Evolutionary conservation across 2,888 invertebrate species (phyloP).

Genomic region (Cheilosia soror): DNA sequence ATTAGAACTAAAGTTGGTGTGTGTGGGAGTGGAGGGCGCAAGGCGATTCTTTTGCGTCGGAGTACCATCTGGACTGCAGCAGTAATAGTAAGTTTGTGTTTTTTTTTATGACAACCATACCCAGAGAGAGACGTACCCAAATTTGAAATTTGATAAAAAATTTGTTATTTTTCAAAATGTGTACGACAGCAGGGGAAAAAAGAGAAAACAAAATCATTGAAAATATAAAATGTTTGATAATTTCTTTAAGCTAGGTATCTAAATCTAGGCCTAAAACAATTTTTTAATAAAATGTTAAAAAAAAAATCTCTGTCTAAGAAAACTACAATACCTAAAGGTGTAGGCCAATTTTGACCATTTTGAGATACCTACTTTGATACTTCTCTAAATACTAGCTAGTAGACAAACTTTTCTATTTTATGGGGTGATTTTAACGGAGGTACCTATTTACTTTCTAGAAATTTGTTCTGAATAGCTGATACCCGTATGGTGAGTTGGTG

Average conservation of each 20-base stretch:
- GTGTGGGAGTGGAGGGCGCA: constrained; percentile 68
- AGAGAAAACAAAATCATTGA: constrained; percentile 74
- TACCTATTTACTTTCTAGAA: neutral
- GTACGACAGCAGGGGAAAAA: constrained; percentile 72
- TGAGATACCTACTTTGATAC: no score
- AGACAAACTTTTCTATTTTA: no score
- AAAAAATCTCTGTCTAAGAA: constrained; percentile 9
- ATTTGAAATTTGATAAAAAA: constrained; percentile 49
- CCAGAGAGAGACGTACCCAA: constrained; percentile 68
- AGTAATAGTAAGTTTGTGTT: constrained; percentile 66
- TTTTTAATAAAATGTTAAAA: neutral
- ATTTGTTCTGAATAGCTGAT: neutral
- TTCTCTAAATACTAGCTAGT: no score
- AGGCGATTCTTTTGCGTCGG: constrained; percentile 56
- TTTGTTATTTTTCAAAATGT: constrained; percentile 48
- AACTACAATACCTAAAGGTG: neutral
- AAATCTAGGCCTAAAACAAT: constrained; percentile 16
- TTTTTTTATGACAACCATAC: constrained; percentile 47
- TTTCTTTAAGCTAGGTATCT: constrained; percentile 10
- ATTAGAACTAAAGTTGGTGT: constrained; percentile 75
- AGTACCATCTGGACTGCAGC: constrained; percentile 69
- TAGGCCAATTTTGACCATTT: no score
- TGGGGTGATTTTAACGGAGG: no score
- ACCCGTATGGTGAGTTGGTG: constrained; percentile 30
- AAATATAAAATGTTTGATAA: constrained; percentile 64